Conservation (phyloP, 2,113 vertebrate species). For the Clarias gariepinus region DNA sequence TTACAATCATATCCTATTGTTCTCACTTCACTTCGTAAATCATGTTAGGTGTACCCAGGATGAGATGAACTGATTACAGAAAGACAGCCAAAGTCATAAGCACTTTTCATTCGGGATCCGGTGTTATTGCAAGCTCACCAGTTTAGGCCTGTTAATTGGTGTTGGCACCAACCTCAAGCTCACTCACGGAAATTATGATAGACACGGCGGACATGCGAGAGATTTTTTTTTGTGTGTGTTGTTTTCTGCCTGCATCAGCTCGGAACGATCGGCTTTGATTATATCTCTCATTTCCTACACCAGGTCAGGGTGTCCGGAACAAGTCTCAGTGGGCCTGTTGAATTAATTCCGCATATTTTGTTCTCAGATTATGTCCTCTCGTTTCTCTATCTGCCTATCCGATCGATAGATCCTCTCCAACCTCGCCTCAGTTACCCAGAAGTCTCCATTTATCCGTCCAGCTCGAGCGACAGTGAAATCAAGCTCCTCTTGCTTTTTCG, state of each 20-base stretch:
- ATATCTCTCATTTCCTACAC: slow-evolving; percentile 37
- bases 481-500: slow-evolving; percentile 32
- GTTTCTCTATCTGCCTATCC: slow-evolving; percentile 52
- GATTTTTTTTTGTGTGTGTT: not conserved
- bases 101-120: slow-evolving; percentile 6
- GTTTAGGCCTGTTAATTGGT: slow-evolving; percentile 15
- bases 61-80: not conserved
- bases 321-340: slow-evolving; percentile 28
- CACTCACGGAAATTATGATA: not conserved
- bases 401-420: slow-evolving; percentile 55
- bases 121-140: not conserved
- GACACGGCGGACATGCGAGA: not conserved
- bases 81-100: slow-evolving; percentile 7
- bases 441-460: slow-evolving; percentile 40
- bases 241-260: slow-evolving; percentile 14
- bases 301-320: slow-evolving; percentile 28
- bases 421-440: slow-evolving; percentile 50
- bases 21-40: not conserved
- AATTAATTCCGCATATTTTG: slow-evolving; percentile 55
- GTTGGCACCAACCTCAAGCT: not conserved
- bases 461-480: slow-evolving; percentile 48
- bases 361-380: slow-evolving; percentile 57
- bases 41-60: not conserved
- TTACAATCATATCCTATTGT: not conserved
- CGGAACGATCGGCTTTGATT: slow-evolving; percentile 31